Conservation (phyloP, 2,113 vertebrate genomes). For the Phaethon lepturus region DNA sequence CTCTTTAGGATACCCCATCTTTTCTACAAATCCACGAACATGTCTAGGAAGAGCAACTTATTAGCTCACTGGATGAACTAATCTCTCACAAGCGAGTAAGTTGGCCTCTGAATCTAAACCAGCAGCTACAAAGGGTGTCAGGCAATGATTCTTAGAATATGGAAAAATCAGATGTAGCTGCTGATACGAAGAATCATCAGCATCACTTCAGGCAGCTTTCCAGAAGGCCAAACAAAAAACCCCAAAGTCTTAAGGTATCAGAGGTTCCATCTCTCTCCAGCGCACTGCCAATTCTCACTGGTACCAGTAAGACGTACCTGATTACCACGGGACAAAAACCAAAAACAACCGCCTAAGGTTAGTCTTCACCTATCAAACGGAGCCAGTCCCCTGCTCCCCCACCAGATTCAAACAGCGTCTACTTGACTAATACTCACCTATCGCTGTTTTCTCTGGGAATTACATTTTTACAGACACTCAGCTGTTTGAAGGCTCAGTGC, state of each 20-base stretch:
- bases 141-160: background rate
- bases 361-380: background rate
- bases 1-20: background rate
- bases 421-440: background rate
- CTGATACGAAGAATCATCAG: background rate
- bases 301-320: background rate
- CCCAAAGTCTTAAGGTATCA: rapidly evolving
- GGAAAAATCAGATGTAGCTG: background rate
- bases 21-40: background rate
- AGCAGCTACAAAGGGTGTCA: background rate
- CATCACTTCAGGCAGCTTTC: background rate
- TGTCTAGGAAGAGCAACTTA: rapidly evolving
- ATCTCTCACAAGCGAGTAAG: background rate
- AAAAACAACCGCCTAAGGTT: background rate
- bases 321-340: background rate
- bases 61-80: background rate
- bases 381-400: background rate
- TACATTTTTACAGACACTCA: rapidly evolving
- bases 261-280: background rate
- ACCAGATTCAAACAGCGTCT: background rate
- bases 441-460: rapidly evolving
- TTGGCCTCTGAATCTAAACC: background rate
- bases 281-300: background rate
- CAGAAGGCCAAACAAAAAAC: background rate
- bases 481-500: background rate